phyloP scores from a whole-genome alignment of 2,797 vertebrate species.

The Microctenopoma lineatum region DNA sequence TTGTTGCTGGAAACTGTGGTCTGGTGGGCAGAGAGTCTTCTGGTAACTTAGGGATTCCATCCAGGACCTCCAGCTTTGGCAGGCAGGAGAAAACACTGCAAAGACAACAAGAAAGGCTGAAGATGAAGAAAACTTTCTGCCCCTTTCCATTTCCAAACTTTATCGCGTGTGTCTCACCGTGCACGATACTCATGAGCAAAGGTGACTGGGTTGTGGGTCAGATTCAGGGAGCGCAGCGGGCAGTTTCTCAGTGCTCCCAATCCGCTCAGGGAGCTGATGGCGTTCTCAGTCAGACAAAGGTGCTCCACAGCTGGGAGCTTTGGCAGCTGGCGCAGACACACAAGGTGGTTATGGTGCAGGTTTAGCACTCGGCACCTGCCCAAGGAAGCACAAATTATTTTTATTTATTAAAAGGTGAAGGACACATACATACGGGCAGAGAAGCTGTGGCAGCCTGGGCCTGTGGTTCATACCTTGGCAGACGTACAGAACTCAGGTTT shows the following conservation, averaged over 20 bases:
- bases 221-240: constrained; percentile 87
- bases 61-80: constrained; percentile 94
- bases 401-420: background rate
- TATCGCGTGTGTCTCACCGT: constrained; percentile 74
- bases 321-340: constrained; percentile 92
- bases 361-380: constrained; percentile 93
- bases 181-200: constrained; percentile 91
- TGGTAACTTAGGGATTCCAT: constrained; percentile 92
- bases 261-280: constrained; percentile 86
- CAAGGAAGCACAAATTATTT: constrained; percentile 42
- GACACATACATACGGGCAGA: background rate
- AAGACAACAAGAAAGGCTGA: background rate
- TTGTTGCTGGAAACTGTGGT: constrained; percentile 71
- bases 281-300: constrained; percentile 92
- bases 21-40: constrained; percentile 84
- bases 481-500: constrained; percentile 90
- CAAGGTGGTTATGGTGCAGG: constrained; percentile 91
- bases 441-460: constrained; percentile 13
- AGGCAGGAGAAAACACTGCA: constrained; percentile 92
- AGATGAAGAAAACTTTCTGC: background rate
- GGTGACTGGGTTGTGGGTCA: constrained; percentile 92
- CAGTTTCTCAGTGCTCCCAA: constrained; percentile 84
- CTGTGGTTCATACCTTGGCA: constrained; percentile 89
- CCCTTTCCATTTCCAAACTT: background rate
- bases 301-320: constrained; percentile 91